phyloP scores from a whole-genome alignment of 2,888 invertebrate genomes.

The Conomelus anceps region DNA sequence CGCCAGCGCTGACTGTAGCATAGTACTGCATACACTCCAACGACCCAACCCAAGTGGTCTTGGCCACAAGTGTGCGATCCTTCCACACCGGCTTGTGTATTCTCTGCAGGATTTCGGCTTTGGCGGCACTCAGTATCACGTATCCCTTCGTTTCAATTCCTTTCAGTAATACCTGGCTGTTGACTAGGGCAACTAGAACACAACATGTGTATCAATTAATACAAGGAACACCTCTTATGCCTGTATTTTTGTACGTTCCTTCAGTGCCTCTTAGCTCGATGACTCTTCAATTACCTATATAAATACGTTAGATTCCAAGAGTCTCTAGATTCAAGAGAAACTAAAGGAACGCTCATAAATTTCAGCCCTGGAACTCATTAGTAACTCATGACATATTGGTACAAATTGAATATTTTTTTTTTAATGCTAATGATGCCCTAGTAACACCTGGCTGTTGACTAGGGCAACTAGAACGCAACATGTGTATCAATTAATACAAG shows the following conservation, averaged over 20 bases:
- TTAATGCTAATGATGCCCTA: too few relatives aligned
- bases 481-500: too few relatives aligned
- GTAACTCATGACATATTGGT: too few relatives aligned
- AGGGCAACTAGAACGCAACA: constrained; percentile 63
- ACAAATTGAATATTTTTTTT: too few relatives aligned
- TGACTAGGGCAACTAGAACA: constrained; percentile 72
- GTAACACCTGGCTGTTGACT: constrained; percentile 90
- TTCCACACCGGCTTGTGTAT: constrained; percentile 85
- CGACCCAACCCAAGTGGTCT: constrained; percentile 92
- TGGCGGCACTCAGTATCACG: constrained; percentile 92
- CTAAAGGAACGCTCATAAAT: too few relatives aligned
- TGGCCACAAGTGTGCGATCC: constrained; percentile 77
- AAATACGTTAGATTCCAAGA: too few relatives aligned
- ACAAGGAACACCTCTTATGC: background rate
- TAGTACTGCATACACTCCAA: constrained; percentile 99
- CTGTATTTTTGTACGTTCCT: too few relatives aligned
- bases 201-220: background rate
- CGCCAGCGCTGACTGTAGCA: constrained; percentile 86
- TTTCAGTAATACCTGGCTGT: constrained; percentile 88
- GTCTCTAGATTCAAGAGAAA: too few relatives aligned
- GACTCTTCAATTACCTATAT: too few relatives aligned
- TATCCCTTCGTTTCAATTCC: constrained; percentile 97
- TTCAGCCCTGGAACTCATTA: too few relatives aligned
- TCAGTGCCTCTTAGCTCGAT: too few relatives aligned
- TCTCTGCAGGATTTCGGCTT: constrained; percentile 87